Percentiles rank a stretch among this genome's conserved stretches.
phyloP scores from a whole-genome alignment of 1,140 invertebrate species.

The Marisa cornuarietis region DNA sequence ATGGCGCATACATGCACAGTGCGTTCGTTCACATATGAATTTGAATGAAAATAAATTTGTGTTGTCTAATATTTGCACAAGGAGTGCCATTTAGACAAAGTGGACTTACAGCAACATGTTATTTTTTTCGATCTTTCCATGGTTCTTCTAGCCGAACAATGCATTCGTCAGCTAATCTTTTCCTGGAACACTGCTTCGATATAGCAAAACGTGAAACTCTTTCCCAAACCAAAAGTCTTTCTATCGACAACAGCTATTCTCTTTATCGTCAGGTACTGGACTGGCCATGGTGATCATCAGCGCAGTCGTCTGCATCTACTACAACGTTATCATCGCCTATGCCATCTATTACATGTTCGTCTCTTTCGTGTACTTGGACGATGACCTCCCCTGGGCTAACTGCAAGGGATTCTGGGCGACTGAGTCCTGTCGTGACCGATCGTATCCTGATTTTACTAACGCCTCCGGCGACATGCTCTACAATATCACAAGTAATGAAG shows the following conservation, averaged over 20 bases:
- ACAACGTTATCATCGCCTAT: constrained; percentile 66
- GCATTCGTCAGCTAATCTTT: too few species aligned
- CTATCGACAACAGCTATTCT: not conserved
- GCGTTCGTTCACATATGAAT: too few species aligned
- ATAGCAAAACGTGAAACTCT: too few species aligned
- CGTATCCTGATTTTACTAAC: constrained; percentile 11
- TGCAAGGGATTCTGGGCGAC: constrained; percentile 47
- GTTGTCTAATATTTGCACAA: too few species aligned
- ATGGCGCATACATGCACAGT: too few species aligned
- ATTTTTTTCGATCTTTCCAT: too few species aligned
- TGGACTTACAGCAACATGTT: too few species aligned
- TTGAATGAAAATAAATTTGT: too few species aligned
- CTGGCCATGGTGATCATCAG: constrained; percentile 61
- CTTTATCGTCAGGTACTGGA: constrained; percentile 47
- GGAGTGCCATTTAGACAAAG: too few species aligned
- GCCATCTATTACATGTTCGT: constrained; percentile 63
- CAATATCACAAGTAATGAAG: not conserved
- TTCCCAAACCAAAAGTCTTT: too few species aligned
- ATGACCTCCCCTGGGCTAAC: constrained; percentile 48
- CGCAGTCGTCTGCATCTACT: constrained; percentile 60
- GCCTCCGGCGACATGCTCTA: not conserved
- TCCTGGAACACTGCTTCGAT: too few species aligned
- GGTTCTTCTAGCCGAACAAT: too few species aligned
- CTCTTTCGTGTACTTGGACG: constrained; percentile 51
- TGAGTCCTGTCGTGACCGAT: constrained; percentile 30